A percentile compares a stretch with the other conserved stretches of the same genome.
These are phyloP conservation scores for Pteronotus mesoamericanus DNA, from an alignment of 2,797 vertebrate species.

Conservation along the genomic window DNA sequence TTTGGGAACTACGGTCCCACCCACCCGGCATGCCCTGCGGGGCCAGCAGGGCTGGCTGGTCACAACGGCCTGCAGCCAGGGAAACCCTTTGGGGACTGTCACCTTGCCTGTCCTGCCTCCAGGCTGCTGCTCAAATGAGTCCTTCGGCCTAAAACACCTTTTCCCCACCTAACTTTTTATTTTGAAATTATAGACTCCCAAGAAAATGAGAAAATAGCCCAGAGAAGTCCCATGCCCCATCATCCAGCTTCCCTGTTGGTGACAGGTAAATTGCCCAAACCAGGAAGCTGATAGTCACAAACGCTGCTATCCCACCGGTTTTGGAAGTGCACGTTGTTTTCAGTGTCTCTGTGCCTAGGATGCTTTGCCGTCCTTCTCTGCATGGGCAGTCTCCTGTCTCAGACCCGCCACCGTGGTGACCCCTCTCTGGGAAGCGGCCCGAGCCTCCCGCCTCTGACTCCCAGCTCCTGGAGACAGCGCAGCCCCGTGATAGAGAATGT, in stretches of 20 bases:
- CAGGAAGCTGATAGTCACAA: not conserved
- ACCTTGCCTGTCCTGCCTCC: not conserved
- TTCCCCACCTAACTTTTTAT: not conserved
- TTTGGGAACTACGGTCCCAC: not conserved
- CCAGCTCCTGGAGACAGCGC: accelerated
- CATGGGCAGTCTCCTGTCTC: not conserved
- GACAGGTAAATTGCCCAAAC: not conserved
- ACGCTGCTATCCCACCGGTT: no score
- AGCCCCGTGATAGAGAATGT: not conserved
- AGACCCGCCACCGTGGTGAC: not conserved
- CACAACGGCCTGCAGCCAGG: not conserved
- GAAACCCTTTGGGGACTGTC: accelerated
- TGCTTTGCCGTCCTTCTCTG: accelerated
- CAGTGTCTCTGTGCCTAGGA: not conserved
- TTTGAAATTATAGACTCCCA: not conserved
- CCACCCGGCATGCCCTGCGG: not conserved
- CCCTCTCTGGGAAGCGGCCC: not conserved
- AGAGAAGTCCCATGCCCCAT: not conserved
- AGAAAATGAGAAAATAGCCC: not conserved
- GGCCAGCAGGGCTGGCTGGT: not conserved
- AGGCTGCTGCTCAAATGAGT: not conserved
- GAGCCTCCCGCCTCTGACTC: not conserved
- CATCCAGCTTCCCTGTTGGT: accelerated
- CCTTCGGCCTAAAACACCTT: not conserved
- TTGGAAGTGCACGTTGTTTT: not conserved